Conservation (phyloP, 1,140 invertebrate genomes). For the Drosophila pruinosa region DNA sequence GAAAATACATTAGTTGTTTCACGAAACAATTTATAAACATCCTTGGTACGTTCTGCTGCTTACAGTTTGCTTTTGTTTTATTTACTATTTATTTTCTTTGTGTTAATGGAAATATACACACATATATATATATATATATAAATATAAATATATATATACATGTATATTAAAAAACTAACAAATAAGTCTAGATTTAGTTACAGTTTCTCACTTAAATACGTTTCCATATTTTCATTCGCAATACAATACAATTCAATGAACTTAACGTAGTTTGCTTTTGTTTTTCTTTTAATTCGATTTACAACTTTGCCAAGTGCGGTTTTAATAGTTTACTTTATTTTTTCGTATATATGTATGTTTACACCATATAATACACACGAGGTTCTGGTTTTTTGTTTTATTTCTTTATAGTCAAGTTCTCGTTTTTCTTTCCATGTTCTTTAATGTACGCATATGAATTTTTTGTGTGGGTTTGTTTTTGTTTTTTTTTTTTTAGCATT, state of each 20-base stretch:
- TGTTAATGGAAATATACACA: constrained; percentile 65
- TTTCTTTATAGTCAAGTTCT: constrained; percentile 45
- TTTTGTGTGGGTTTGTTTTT: constrained; percentile 12
- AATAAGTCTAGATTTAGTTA: constrained; percentile 80
- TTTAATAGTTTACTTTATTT: constrained; percentile 48
- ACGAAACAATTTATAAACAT: constrained; percentile 80
- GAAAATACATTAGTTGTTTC: constrained; percentile 81
- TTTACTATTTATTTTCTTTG: constrained; percentile 45
- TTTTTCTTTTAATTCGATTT: constrained; percentile 62
- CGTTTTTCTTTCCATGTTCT: constrained; percentile 27
- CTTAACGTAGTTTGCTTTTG: constrained; percentile 53
- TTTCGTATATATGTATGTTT: constrained; percentile 35
- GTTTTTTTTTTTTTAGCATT: constrained; percentile 51
- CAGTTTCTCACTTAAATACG: constrained; percentile 68
- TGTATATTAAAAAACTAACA: constrained; percentile 67
- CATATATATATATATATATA: constrained; percentile 55
- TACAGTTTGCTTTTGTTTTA: constrained; percentile 39
- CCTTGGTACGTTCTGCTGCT: constrained; percentile 73
- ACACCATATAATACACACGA: constrained; percentile 66
- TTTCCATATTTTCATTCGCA: constrained; percentile 39
- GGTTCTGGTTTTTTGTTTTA: constrained; percentile 30
- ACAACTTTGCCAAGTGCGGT: constrained; percentile 66
- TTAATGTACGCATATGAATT: constrained; percentile 35
- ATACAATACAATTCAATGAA: constrained; percentile 55
- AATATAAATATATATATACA: constrained; percentile 40